phyloP scores from a whole-genome alignment of 2,888 invertebrate species.

The Ophioninae sp. region DNA sequence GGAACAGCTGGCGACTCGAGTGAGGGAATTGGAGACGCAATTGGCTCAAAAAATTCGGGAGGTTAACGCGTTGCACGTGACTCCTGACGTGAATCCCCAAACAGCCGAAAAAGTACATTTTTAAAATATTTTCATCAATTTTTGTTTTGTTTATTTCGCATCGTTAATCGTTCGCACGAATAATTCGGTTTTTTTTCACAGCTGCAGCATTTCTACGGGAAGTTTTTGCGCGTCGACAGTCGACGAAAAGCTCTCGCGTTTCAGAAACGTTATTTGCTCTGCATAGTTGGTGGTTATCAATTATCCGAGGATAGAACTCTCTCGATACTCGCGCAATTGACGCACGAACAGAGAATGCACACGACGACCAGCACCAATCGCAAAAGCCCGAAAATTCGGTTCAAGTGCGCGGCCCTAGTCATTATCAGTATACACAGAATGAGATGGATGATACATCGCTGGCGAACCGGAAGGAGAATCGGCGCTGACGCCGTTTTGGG shows the following conservation, averaged over 20 bases:
- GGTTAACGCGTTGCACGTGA: neutral
- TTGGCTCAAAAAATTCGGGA: conserved; percentile 62
- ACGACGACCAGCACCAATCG: conserved; percentile 62
- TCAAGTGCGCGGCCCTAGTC: conserved; percentile 83
- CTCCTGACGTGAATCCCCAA: conserved; percentile 37
- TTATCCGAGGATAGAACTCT: conserved; percentile 81
- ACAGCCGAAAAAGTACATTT: conserved; percentile 51
- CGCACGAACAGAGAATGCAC: conserved; percentile 76
- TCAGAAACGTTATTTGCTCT: conserved; percentile 94
- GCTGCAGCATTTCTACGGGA: conserved; percentile 85
- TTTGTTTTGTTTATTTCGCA: neutral
- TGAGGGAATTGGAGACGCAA: conserved; percentile 70
- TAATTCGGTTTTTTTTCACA: conserved; percentile 66
- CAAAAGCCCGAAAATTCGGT: conserved; percentile 72
- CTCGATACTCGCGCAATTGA: conserved; percentile 78
- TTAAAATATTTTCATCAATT: neutral
- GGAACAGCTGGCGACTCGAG: conserved; percentile 67
- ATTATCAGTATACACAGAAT: conserved; percentile 85
- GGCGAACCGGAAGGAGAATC: conserved; percentile 84
- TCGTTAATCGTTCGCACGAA: neutral
- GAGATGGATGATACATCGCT: conserved; percentile 85
- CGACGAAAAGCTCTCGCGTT: conserved; percentile 93
- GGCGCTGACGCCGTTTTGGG: conserved; percentile 80
- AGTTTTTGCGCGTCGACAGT: conserved; percentile 91
- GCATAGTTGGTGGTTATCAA: conserved; percentile 85